Base-by-base conservation (phyloP, 2,113 vertebrate genomes). In the Probosciger aterrimus region DNA sequence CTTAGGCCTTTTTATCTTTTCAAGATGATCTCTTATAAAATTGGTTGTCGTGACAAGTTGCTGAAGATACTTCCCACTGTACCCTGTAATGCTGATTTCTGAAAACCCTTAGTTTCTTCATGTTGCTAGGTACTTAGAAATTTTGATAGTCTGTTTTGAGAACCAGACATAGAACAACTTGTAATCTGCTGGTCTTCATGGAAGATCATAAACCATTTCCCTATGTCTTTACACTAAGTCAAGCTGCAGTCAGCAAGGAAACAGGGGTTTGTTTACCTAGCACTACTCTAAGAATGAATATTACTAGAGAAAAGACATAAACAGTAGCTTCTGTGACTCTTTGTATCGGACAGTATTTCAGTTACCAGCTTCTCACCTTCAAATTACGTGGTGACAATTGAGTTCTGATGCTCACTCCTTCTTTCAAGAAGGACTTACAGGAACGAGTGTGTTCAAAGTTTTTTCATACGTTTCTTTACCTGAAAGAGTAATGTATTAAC, bases 371-470 rank as follows among this genome's bases (percentile, higher is more conserved):
- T 67, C 27, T 76, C 27, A 9, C 37, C 33, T 81, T 74, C 25
- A 65, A 4, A 23, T 65, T 46, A 15, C 2, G 0, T 0, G 1
- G 14, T 67, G 11, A 74, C 25, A 65, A 0, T 20, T 69, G 31
- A 69, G 50, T 69, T 85, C 35, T 46, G 16, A 22, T 85, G 49
- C 18, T 64, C 4, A 3, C 15, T 74, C 33, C 65, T 59, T 62
- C 50, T 28, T 47, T 67, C 27, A 47, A 6, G 39, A 74, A 65
- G 46, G 57, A n/a, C 44, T 78, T 79, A 9, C 17, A 62, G 41
- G 46, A 82, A 28, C 3, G 37, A 82, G 10, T 33, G 24, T 62
- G 14, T 63, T 88, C 30, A 39, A 35, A 31, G 8, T 57, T 77
- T 57, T 15, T 69, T 65, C 10, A 46, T 43, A 22, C 10, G 4